Conservation (phyloP, 1,140 invertebrate genomes). For the Pomacea maculata region DNA sequence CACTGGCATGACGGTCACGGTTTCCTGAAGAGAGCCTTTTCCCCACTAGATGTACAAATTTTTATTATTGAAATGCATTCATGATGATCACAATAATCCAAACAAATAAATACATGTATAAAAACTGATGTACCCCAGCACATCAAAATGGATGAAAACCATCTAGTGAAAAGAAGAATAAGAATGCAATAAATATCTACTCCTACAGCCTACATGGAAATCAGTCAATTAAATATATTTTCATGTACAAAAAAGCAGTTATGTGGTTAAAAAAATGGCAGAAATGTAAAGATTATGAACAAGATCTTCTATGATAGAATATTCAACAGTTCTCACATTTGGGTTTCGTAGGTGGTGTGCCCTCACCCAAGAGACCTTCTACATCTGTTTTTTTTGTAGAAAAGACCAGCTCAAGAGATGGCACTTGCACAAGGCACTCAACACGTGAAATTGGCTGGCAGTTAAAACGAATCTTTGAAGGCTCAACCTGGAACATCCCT, state of each 20-base stretch:
- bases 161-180: too few relatives aligned
- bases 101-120: background rate
- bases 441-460: constrained; percentile 94
- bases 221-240: background rate
- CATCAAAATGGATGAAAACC: background rate
- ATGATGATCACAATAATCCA: background rate
- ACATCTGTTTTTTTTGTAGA: constrained; percentile 66
- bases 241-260: too few relatives aligned
- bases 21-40: constrained; percentile 14
- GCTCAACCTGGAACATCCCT: constrained; percentile 83
- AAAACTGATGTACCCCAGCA: background rate
- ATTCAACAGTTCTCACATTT: constrained; percentile 40
- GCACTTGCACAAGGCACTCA: constrained; percentile 93
- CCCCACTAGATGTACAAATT: constrained; percentile 1
- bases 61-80: background rate
- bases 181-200: background rate
- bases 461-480: constrained; percentile 87
- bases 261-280: too few relatives aligned
- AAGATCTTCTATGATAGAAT: background rate
- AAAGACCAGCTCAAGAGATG: constrained; percentile 82
- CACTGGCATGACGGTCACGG: constrained; percentile 27
- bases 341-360: constrained; percentile 52
- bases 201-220: background rate
- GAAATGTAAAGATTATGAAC: background rate
- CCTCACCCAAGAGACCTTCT: constrained; percentile 47